Evolutionary conservation across 2,888 invertebrate genomes (phyloP), one percentile per base, ranked within the genome.

Genomic region (Acleris literana): DNA sequence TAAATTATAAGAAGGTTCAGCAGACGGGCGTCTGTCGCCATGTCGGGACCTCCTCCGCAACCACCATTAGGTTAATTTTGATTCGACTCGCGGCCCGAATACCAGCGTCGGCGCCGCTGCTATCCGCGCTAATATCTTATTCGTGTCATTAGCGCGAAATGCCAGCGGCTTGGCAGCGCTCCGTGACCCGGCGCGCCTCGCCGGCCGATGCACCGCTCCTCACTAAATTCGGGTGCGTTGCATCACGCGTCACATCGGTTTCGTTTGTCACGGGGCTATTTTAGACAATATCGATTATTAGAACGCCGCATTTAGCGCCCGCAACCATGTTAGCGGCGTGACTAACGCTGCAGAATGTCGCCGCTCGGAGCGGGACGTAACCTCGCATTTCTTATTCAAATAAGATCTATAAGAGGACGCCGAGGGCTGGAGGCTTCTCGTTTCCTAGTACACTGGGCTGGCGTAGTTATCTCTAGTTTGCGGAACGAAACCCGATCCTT

Each of bases 71-170:
- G 80, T 84, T 84, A 82, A 86, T 85, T 86, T 81, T 73, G 83
- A 84, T 83, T 80, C 79, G 81, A 82, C 82, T 74, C 78, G 83
- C 79, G 87, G 74, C 84, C 85, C 80, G 84, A 86, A 88, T 88
- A 86, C 84, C 81, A 76, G 76, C 76, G 78, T 77, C 82, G 81
- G 78, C 81, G 80, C 76, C 81, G 80, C 77, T 78, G 79, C 85
- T 88, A 89, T 90, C 87, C 85, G 86, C 84, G 87, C 87, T 88
- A 89, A 91, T 92, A 90, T 92, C 91, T 91, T 89, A 91, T 91
- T 90, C 85, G 90, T 91, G 92, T 91, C 92, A 90, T 90, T 90
- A 88, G 91, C 83, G 90, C 90, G 85, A 92, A 92, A 92, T 92
- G 92, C 89, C 92, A 92, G 84, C 85, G 80, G 86, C 82, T 92